phyloP scores from a whole-genome alignment of 2,888 invertebrate species.

The Drosophila paramelanica region DNA sequence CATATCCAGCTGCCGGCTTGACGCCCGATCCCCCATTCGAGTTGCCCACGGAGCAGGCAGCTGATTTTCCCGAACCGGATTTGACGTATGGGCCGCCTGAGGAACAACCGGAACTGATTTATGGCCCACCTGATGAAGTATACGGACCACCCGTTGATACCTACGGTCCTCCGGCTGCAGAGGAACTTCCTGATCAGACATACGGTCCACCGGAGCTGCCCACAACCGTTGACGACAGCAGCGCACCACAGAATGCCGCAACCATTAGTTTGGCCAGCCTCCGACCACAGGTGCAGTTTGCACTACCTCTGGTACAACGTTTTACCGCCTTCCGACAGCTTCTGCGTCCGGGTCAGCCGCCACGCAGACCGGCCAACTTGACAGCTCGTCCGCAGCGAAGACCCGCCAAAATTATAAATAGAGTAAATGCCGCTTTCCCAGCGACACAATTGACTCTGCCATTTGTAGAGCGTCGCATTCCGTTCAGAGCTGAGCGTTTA shows the following conservation, averaged over 20 bases:
- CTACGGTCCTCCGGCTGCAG: slow-evolving; percentile 42
- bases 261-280: slow-evolving; percentile 62
- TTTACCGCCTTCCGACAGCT: slow-evolving; percentile 69
- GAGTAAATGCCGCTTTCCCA: slow-evolving; percentile 43
- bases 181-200: slow-evolving; percentile 47
- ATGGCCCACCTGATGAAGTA: slow-evolving; percentile 71
- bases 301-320: slow-evolving; percentile 72
- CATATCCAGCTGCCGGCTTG: slow-evolving; percentile 81
- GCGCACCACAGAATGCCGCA: slow-evolving; percentile 59
- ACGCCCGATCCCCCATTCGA: slow-evolving; percentile 79
- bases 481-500: slow-evolving; percentile 58
- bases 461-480: slow-evolving; percentile 62
- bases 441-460: slow-evolving; percentile 57
- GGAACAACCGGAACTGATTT: slow-evolving; percentile 64
- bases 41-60: slow-evolving; percentile 72
- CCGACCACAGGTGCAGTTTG: slow-evolving; percentile 66
- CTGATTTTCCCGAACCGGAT: slow-evolving; percentile 62
- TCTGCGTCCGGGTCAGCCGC: slow-evolving; percentile 45
- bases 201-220: slow-evolving; percentile 50
- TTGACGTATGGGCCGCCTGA: slow-evolving; percentile 74
- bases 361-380: slow-evolving; percentile 61
- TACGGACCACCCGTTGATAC: slow-evolving; percentile 67
- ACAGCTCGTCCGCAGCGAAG: slow-evolving; percentile 46
- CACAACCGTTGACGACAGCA: slow-evolving; percentile 23
- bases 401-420: slow-evolving; percentile 54